Evolutionary conservation across 2,113 vertebrate species (phyloP).

Genomic region (Piliocolobus tephrosceles): DNA sequence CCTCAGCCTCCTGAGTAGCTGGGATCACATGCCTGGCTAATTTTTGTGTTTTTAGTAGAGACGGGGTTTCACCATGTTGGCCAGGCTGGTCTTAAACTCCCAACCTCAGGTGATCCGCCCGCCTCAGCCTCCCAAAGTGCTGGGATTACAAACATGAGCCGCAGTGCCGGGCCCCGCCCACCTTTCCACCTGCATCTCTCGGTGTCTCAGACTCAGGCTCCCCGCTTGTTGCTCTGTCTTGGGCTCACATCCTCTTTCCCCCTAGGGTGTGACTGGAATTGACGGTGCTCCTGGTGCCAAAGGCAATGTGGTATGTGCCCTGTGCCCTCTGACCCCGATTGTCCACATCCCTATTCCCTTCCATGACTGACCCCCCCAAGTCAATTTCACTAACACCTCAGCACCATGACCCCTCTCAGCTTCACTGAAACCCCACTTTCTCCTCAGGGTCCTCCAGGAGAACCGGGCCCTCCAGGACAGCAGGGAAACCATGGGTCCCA

Average conservation of each 20-base stretch:
- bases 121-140: too few relatives aligned
- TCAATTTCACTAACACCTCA: background rate
- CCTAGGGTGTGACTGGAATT: slow-evolving; percentile 88
- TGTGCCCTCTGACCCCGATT: background rate
- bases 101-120: too few relatives aligned
- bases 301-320: slow-evolving; percentile 89
- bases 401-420: background rate
- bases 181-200: background rate
- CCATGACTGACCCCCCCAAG: background rate
- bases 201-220: background rate
- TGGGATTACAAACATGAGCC: too few relatives aligned
- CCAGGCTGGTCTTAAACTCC: too few relatives aligned
- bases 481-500: slow-evolving; percentile 93
- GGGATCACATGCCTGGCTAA: too few relatives aligned
- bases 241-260: slow-evolving; percentile 26
- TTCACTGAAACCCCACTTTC: background rate
- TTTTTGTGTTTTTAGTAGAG: too few relatives aligned
- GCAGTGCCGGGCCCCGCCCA: accelerated
- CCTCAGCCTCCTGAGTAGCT: too few relatives aligned
- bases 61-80: too few relatives aligned
- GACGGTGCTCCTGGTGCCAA: slow-evolving; percentile 91
- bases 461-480: slow-evolving; percentile 91
- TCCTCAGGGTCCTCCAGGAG: slow-evolving; percentile 89
- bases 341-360: background rate
- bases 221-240: background rate